Evolutionary conservation across 1,140 invertebrate species (phyloP).

Genomic region (Ceratina calcarata): DNA sequence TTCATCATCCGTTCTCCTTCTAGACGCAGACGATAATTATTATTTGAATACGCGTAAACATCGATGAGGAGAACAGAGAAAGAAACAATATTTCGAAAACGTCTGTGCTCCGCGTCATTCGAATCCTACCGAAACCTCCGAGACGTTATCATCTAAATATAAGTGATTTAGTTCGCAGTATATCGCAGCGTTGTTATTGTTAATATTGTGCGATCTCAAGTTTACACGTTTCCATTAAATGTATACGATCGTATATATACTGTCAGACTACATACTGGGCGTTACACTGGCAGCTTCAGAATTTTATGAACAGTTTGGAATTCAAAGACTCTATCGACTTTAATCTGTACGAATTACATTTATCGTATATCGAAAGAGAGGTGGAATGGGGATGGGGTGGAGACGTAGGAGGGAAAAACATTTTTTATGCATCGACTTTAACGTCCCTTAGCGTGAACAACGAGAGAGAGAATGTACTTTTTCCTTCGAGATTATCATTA

Average conservation of each 20-base stretch:
- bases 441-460: slow-evolving; percentile 50
- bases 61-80: not conserved
- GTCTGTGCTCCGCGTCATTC: not conserved
- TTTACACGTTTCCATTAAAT: slow-evolving; percentile 13
- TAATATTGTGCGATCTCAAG: slow-evolving; percentile 20
- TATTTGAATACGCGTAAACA: slow-evolving; percentile 14
- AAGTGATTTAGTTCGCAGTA: not conserved
- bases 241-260: slow-evolving; percentile 4
- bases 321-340: slow-evolving; percentile 16
- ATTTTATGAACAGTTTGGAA: slow-evolving; percentile 32
- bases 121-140: slow-evolving; percentile 1
- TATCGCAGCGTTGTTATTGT: slow-evolving; percentile 2
- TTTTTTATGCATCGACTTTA: slow-evolving; percentile 37
- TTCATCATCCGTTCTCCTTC: no score
- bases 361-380: slow-evolving; percentile 27
- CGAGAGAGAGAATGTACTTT: slow-evolving; percentile 39
- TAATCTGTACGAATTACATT: slow-evolving; percentile 22
- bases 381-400: no score
- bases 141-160: slow-evolving; percentile 1
- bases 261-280: not conserved
- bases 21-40: not conserved
- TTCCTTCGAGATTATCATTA: slow-evolving; percentile 43
- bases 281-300: slow-evolving; percentile 35
- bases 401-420: slow-evolving; percentile 20
- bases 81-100: slow-evolving; percentile 22